phyloP scores from a whole-genome alignment of 2,113 vertebrate species.

The Halcyon malimbica region DNA sequence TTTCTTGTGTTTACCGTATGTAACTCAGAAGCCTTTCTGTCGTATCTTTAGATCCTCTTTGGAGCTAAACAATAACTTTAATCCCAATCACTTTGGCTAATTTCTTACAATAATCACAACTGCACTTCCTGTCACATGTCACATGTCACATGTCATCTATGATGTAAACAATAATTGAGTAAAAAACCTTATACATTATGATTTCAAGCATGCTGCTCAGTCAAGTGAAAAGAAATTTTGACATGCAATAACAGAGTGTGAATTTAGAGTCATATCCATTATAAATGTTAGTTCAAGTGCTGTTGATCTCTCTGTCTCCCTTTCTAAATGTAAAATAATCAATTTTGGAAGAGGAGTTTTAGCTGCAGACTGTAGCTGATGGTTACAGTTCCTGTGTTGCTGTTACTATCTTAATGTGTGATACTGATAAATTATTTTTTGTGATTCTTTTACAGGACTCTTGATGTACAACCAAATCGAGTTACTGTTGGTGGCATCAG shows the following conservation, averaged over 20 bases:
- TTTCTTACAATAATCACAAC: neutral
- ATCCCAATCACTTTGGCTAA: neutral
- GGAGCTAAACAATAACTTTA: neutral
- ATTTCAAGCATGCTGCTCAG: neutral
- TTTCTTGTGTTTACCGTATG: neutral
- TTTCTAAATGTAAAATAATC: neutral
- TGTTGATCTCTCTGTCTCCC: neutral
- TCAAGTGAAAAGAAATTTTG: neutral
- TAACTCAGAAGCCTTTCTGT: neutral
- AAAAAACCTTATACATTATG: neutral
- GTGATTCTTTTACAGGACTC: conserved; percentile 80
- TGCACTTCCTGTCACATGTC: neutral
- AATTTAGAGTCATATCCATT: neutral
- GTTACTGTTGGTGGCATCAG: conserved; percentile 92
- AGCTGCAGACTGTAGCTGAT: neutral
- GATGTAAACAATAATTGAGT: neutral
- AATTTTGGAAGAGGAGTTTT: neutral
- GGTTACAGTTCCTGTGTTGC: neutral
- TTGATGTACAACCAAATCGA: conserved; percentile 94
- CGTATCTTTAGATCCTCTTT: neutral
- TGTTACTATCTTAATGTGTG: neutral
- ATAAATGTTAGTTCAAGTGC: neutral
- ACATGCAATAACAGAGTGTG: neutral
- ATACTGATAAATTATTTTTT: neutral
- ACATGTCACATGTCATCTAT: no score